phyloP scores from a whole-genome alignment of 2,113 vertebrate genomes.

The Ondatra zibethicus region DNA sequence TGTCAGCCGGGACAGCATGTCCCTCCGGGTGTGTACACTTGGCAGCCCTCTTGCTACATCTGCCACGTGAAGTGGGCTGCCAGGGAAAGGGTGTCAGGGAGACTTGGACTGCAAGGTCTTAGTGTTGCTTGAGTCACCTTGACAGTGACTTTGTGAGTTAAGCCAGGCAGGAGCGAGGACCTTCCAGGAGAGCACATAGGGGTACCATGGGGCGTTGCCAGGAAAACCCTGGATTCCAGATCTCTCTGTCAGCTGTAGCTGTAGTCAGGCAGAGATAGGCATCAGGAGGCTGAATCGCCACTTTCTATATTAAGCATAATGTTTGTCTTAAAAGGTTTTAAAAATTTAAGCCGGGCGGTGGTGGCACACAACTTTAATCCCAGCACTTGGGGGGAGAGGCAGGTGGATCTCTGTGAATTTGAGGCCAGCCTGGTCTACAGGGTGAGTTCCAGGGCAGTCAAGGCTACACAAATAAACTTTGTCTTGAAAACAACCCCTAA shows the following conservation, averaged over 20 bases:
- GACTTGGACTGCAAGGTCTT: not conserved
- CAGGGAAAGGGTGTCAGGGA: not conserved
- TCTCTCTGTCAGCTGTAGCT: not conserved
- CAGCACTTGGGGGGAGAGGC: not conserved
- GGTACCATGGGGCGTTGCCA: not conserved
- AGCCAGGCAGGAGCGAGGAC: not conserved
- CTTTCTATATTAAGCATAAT: not conserved
- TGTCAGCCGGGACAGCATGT: not conserved
- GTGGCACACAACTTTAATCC: not conserved
- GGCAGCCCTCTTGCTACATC: rapidly evolving
- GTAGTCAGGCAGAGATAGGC: not conserved
- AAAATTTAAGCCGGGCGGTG: not conserved
- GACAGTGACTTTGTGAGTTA: not conserved
- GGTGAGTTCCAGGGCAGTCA: not conserved
- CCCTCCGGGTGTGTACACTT: rapidly evolving
- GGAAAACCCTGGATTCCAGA: no score
- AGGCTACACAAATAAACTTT: not conserved
- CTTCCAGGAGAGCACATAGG: rapidly evolving
- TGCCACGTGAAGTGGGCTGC: rapidly evolving
- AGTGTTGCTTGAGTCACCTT: rapidly evolving
- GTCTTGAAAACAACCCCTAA: not conserved
- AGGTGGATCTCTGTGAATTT: not conserved
- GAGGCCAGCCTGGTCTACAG: not conserved
- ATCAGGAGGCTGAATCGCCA: not conserved
- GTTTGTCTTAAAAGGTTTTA: not conserved